Conservation (phyloP, 2,888 invertebrate species). For the Agrenia bidenticulata region DNA sequence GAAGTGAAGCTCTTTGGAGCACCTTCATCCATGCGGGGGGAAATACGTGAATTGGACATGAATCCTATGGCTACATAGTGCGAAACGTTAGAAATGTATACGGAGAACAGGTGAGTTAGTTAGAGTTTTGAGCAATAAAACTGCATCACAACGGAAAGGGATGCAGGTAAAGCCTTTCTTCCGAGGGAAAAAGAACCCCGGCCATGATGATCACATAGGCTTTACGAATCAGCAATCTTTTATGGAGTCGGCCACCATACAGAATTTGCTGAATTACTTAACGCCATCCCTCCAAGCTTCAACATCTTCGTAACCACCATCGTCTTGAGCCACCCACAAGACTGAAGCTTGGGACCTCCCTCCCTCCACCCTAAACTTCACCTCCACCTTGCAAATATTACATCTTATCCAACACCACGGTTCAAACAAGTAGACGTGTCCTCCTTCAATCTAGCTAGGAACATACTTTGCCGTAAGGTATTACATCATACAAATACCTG, state of each 20-base stretch:
- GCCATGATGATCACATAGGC: too few relatives aligned
- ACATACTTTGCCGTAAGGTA: background rate
- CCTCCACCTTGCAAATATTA: too few relatives aligned
- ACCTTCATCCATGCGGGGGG: background rate
- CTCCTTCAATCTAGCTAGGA: background rate
- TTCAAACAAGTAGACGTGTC: background rate
- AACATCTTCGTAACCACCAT: background rate
- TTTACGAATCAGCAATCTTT: too few relatives aligned
- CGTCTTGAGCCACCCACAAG: background rate
- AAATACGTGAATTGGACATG: background rate
- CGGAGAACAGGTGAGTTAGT: constrained; percentile 6
- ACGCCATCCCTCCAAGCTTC: background rate
- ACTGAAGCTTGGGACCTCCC: background rate
- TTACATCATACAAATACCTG: background rate
- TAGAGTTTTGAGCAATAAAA: constrained; percentile 3
- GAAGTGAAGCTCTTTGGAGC: too few relatives aligned
- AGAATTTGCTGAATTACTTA: background rate
- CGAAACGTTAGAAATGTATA: too few relatives aligned
- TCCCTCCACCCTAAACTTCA: background rate
- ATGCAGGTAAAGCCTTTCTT: constrained; percentile 16
- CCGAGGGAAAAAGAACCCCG: too few relatives aligned
- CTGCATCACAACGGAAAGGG: constrained; percentile 24
- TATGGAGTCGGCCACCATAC: too few relatives aligned
- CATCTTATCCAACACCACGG: too few relatives aligned
- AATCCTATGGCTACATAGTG: too few relatives aligned